Evolutionary conservation across 1,140 invertebrate genomes (phyloP).

Genomic region (Samia ricini): DNA sequence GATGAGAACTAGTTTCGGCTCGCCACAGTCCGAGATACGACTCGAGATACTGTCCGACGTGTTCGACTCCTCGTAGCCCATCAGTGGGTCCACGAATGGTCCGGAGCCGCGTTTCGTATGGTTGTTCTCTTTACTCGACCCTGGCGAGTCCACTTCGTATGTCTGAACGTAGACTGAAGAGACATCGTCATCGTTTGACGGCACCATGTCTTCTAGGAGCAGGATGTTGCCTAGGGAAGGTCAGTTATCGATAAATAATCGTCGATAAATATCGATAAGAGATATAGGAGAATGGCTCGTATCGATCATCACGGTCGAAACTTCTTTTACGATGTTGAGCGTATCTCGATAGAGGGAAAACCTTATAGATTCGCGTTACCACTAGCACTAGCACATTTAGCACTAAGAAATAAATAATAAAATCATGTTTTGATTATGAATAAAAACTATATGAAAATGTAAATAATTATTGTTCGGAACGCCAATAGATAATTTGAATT

Average conservation of each 20-base stretch:
- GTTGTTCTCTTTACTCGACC: slow-evolving; percentile 31
- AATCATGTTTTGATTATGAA: too few relatives aligned
- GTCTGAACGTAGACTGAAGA: slow-evolving; percentile 24
- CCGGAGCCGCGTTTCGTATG: slow-evolving; percentile 10
- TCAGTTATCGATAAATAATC: not conserved
- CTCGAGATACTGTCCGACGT: slow-evolving; percentile 58
- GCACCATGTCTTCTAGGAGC: slow-evolving; percentile 71
- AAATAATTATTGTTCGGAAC: too few relatives aligned
- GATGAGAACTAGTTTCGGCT: slow-evolving; percentile 87
- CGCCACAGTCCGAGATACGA: slow-evolving; percentile 71
- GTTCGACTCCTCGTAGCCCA: slow-evolving; percentile 50
- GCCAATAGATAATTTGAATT: too few relatives aligned
- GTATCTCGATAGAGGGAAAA: too few relatives aligned
- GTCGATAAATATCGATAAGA: too few relatives aligned
- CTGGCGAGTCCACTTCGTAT: slow-evolving; percentile 10
- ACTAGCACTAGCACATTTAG: too few relatives aligned
- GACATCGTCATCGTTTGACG: slow-evolving; percentile 42
- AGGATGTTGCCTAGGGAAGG: slow-evolving; percentile 76
- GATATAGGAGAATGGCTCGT: too few relatives aligned
- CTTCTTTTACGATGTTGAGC: too few relatives aligned
- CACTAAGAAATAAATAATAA: too few relatives aligned
- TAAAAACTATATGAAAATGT: too few relatives aligned
- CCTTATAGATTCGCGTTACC: too few relatives aligned
- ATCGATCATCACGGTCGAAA: too few relatives aligned
- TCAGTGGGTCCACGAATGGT: slow-evolving; percentile 21